These are phyloP conservation scores for Lophotis ruficrista DNA, from an alignment of 2,113 vertebrate species.

Conservation along the genomic window DNA sequence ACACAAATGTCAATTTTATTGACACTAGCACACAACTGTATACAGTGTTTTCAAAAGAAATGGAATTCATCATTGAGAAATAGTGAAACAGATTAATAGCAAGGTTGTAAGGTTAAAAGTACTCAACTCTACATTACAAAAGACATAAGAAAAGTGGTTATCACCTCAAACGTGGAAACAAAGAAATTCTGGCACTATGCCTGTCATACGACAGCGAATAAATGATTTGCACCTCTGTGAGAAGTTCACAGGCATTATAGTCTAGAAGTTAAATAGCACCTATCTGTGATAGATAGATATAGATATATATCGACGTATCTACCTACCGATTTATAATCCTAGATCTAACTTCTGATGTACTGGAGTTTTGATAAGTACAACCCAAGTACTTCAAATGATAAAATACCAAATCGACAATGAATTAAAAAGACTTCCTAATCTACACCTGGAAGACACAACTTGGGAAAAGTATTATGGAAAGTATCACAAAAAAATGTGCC, in stretches of 20 bases:
- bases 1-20: slow-evolving; percentile 90
- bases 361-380: background rate
- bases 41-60: slow-evolving; percentile 82
- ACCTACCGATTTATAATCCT: slow-evolving; percentile 5
- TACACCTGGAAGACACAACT: slow-evolving; percentile 5
- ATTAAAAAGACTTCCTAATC: background rate
- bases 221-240: slow-evolving; percentile 62
- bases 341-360: background rate
- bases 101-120: slow-evolving; percentile 65
- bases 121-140: slow-evolving; percentile 73
- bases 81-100: slow-evolving; percentile 72
- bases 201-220: slow-evolving; percentile 44
- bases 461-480: background rate
- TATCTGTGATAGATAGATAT: background rate
- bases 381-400: slow-evolving; percentile 19
- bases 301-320: background rate
- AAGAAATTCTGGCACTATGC: slow-evolving; percentile 73
- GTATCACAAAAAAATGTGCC: background rate
- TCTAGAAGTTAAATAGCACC: slow-evolving; percentile 50
- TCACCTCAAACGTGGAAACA: slow-evolving; percentile 66
- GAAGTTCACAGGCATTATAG: slow-evolving; percentile 35
- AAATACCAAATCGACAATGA: background rate
- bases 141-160: slow-evolving; percentile 70
- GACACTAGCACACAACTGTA: slow-evolving; percentile 86
- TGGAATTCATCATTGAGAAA: slow-evolving; percentile 73